Evolutionary conservation across 2,797 vertebrate species (phyloP), one percentile per base, ranked within the genome.

Genomic region (Acropternis orthonyx): DNA sequence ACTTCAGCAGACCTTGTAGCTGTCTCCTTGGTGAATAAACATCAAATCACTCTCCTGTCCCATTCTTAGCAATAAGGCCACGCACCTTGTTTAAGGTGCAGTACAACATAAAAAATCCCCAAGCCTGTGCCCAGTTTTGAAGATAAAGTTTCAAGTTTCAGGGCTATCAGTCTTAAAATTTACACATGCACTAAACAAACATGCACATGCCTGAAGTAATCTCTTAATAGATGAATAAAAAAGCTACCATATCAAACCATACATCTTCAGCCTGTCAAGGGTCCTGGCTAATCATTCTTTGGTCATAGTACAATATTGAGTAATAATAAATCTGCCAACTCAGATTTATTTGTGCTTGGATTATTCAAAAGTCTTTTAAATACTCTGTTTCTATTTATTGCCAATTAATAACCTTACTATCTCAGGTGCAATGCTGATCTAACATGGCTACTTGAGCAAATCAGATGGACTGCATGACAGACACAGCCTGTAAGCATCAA

Each of bases 291-390:
- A 77, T 67, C 8, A 43, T 61, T 92, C 58, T 55, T 66, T 82
- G 69, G 54, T 43, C 71, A 41, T 6, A 72, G 5, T 17, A 26
- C 76, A 67, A 91, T 65, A 66, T 5, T 36, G n/a, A 7, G 21
- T 20, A 12, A 32, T 94, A 92, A 91, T 72, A 83, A 95, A 95
- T 91, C 58, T 95, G 46, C n/a, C 52, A 91, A 74, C 52, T 90
- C 89, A 58, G 41, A 93, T 88, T 88, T 69, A 76, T 46, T 34
- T 30, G 58, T 49, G 7, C 37, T 87, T 88, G 34, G 52, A 71
- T 88, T 96, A 89, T 34, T 88, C 48, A 94, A 73, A 95, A 59
- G 17, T 28, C 6, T 48, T 88, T 97, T 85, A 94, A 85, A 91
- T 32, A 67, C 22, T 27, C 17, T 80, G 14, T 55, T 93, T 91